Percentiles rank a stretch among this genome's conserved stretches.
Evolutionary conservation across 2,113 vertebrate genomes (phyloP).

Genomic region (Lipophrys pholis): DNA sequence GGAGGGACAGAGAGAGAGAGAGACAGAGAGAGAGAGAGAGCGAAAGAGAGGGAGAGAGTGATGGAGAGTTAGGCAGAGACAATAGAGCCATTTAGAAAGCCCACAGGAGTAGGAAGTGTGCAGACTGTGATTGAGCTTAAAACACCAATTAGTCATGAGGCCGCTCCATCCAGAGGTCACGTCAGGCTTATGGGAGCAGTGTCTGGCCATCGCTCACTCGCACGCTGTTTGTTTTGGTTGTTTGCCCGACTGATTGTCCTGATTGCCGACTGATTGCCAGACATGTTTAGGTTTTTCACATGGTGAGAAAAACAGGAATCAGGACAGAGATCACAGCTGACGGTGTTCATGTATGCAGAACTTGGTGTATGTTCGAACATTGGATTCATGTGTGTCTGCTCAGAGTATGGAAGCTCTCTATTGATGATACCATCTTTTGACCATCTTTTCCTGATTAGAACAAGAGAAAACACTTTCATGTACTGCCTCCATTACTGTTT

Average conservation of each 20-base stretch:
- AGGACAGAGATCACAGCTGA: neutral
- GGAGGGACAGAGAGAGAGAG: constrained; percentile 28
- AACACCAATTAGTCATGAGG: constrained; percentile 77
- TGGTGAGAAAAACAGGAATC: constrained; percentile 32
- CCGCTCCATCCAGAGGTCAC: constrained; percentile 56
- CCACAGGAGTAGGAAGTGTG: constrained; percentile 76
- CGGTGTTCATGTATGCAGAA: constrained; percentile 2
- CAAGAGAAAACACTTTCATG: no score
- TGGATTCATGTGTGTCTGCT: neutral
- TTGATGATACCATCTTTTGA: no score
- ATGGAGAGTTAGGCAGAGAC: constrained; percentile 42
- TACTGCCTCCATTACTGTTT: no score
- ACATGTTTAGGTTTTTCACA: constrained; percentile 41
- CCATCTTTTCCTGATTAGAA: no score
- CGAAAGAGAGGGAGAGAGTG: constrained; percentile 3
- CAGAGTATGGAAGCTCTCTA: no score
- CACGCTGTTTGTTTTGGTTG: constrained; percentile 74
- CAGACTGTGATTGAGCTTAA: constrained; percentile 71
- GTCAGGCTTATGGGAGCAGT: constrained; percentile 39
- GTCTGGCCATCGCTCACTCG: constrained; percentile 69
- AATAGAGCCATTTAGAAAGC: constrained; percentile 78
- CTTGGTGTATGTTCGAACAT: constrained; percentile 23
- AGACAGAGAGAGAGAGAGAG: constrained; percentile 6
- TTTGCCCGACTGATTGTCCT: constrained; percentile 66
- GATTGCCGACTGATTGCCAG: constrained; percentile 72